A percentile compares a stretch with the other conserved stretches of the same genome.
Evolutionary conservation across 1,140 invertebrate species (phyloP).

Genomic region (Drosophila triauraria): DNA sequence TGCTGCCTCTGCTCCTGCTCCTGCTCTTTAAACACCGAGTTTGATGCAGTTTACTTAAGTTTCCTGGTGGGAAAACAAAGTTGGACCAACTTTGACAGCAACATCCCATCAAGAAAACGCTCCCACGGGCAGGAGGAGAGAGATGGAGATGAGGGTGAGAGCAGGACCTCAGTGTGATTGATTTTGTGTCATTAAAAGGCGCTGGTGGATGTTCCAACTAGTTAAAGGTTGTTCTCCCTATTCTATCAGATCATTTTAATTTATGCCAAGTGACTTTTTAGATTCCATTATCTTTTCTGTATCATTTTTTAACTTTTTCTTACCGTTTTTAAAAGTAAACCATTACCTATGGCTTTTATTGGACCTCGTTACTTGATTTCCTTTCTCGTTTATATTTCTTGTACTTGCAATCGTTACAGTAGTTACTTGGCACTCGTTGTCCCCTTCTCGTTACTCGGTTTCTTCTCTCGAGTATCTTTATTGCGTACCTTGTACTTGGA

Average conservation of each 20-base stretch:
- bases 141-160: neutral
- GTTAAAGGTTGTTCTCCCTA: neutral
- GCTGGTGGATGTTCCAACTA: neutral
- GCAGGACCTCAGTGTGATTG: neutral
- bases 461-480: too few relatives aligned
- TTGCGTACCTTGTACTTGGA: too few relatives aligned
- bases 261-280: too few relatives aligned
- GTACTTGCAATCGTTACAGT: too few relatives aligned
- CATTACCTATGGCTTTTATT: too few relatives aligned
- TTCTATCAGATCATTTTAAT: too few relatives aligned
- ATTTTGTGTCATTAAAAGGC: neutral
- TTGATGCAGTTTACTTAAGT: slow-evolving; percentile 73
- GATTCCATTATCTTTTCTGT: neutral
- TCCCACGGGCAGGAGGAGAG: neutral
- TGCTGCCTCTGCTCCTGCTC: neutral
- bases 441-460: too few relatives aligned
- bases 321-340: too few relatives aligned
- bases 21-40: slow-evolving; percentile 42
- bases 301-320: neutral
- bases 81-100: slow-evolving; percentile 39
- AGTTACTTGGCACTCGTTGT: too few relatives aligned
- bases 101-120: slow-evolving; percentile 8
- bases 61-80: slow-evolving; percentile 43
- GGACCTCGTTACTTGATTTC: too few relatives aligned
- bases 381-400: too few relatives aligned